Evolutionary conservation across 2,113 vertebrate genomes (phyloP).

Genomic region (Pluvialis apricaria): DNA sequence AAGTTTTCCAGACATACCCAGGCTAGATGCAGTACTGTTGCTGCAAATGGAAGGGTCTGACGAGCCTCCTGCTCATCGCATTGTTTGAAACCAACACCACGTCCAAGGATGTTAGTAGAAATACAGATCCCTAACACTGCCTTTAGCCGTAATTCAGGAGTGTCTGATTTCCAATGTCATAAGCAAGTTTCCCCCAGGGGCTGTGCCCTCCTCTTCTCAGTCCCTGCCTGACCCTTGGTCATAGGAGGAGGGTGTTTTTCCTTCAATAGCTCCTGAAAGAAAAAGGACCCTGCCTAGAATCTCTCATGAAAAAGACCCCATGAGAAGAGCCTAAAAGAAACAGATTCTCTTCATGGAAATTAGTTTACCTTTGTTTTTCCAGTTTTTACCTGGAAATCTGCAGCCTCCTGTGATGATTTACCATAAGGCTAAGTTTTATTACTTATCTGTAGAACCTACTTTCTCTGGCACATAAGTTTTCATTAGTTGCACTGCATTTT

Average conservation of each 20-base stretch:
- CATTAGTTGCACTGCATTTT: neutral
- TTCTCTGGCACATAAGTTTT: neutral
- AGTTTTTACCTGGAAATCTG: neutral
- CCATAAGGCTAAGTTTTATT: neutral
- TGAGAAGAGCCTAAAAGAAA: neutral
- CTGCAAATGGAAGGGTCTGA: neutral
- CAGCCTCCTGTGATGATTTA: neutral
- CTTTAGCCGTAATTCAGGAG: neutral
- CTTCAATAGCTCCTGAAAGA: neutral
- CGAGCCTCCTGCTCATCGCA: fast-evolving
- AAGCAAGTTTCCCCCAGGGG: neutral
- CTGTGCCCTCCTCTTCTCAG: neutral
- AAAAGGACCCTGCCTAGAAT: neutral
- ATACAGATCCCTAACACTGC: neutral
- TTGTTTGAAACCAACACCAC: neutral
- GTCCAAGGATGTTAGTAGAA: neutral
- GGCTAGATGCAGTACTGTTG: neutral
- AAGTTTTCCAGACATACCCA: neutral
- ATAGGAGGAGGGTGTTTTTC: neutral
- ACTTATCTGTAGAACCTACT: neutral
- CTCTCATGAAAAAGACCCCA: neutral
- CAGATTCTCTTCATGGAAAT: neutral
- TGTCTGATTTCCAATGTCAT: neutral
- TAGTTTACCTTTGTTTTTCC: neutral
- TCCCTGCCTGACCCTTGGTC: neutral